These are phyloP conservation scores for Alca torda DNA, from an alignment of 2,797 vertebrate genomes.

Conservation along the genomic window DNA sequence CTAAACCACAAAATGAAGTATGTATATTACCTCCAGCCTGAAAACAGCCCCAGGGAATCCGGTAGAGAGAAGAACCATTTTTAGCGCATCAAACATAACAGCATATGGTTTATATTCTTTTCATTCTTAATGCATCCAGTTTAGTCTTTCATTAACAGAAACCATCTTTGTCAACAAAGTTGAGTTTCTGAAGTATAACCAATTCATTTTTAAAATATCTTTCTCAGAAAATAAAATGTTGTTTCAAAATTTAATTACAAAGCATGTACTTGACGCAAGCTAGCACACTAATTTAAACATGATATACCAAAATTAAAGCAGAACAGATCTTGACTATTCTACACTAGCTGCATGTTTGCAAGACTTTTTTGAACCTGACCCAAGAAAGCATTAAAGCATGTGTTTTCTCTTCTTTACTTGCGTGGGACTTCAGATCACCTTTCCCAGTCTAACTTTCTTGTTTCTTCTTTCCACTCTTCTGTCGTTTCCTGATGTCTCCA, in stretches of 20 bases:
- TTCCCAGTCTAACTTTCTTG: not conserved
- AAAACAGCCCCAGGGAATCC: not conserved
- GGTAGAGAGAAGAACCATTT: slow-evolving; percentile 7
- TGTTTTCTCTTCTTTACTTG: not conserved
- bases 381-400: not conserved
- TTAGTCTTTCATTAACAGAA: slow-evolving; percentile 41
- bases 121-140: slow-evolving; percentile 1
- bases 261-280: not conserved
- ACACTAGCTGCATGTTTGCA: not conserved
- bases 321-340: not conserved
- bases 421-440: not conserved
- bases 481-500: not conserved
- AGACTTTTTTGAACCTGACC: not conserved
- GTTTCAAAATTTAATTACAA: slow-evolving; percentile 16
- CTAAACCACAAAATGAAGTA: slow-evolving; percentile 21
- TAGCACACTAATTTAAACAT: not conserved
- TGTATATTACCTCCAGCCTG: not conserved
- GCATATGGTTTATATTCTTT: slow-evolving; percentile 34
- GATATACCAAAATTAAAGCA: not conserved
- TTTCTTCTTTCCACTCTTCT: not conserved
- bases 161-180: slow-evolving; percentile 17
- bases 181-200: not conserved
- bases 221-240: not conserved
- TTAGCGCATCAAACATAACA: slow-evolving; percentile 3
- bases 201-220: not conserved